Conservation (phyloP, 2,113 vertebrate species). For the Gallinago media region DNA sequence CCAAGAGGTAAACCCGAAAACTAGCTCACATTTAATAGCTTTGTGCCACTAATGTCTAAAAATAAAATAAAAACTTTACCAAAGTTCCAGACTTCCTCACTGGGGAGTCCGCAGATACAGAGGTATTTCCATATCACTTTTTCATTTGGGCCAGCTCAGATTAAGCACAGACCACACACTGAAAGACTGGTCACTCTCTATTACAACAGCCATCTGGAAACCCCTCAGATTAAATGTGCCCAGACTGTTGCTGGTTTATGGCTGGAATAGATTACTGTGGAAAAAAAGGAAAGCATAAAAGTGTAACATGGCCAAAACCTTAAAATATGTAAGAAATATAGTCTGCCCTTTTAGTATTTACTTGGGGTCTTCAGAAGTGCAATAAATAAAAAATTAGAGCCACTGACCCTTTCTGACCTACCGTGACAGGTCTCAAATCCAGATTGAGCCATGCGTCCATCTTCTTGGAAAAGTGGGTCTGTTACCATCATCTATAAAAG, state of each 20-base stretch:
- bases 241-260: background rate
- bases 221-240: background rate
- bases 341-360: background rate
- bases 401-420: background rate
- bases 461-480: background rate
- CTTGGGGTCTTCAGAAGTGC: background rate
- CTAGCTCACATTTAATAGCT: background rate
- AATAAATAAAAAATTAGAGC: background rate
- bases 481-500: background rate
- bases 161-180: constrained; percentile 17
- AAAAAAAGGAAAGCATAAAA: background rate
- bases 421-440: background rate
- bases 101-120: background rate
- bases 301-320: background rate
- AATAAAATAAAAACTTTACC: background rate
- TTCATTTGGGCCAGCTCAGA: background rate
- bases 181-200: background rate
- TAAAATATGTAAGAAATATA: background rate
- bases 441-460: background rate
- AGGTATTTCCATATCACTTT: background rate
- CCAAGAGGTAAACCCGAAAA: background rate
- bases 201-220: background rate
- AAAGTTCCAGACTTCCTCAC: constrained; percentile 25
- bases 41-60: background rate
- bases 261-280: background rate